Evolutionary conservation across 2,113 vertebrate species (phyloP), one percentile per base, ranked within the genome.

Genomic region (Albula goreensis): DNA sequence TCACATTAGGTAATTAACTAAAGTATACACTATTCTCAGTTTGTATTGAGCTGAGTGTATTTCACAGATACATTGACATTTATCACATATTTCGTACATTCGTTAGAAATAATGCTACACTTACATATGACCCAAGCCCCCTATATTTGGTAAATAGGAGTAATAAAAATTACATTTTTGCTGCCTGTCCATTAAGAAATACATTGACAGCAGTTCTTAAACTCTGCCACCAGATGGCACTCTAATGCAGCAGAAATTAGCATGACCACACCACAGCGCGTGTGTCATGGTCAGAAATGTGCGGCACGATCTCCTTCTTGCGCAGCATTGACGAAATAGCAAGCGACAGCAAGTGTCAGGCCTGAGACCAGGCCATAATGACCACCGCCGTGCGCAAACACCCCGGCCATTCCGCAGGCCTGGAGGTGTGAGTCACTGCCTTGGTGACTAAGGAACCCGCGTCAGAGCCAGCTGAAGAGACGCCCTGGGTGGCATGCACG

Each of bases 361-460:
- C 13, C 50, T 56, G 4, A 83, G 15, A 52, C 50, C 31, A 2
- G 1, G 17, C 74, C 5, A 5, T 52, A n/a, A 41, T 78, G 15
- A 10, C 41, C 25, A 11, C 5, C n/a, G 60, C 10, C 8, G 41
- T 49, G 53, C 8, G 13, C 77, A 11, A 41, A n/a, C 52, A 49
- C 53, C 31, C 41, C 41, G 15, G 17, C 48, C 48, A 1, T 3
- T 63, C 83, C 83, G 57, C 77, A 87, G 90, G 91, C 85, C 87
- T 88, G 78, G 25, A 10, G 8, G 79, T 22, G 88, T 94, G 92
- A 93, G 91, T 93, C 90, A 93, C 88, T 92, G 83, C 90, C 89
- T 87, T 84, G 84, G 89, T 92, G 91, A 93, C 90, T 90, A 90
- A 92, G 85, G 57, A 85, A 53, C 25, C 52, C n/a, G 53, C 78